Evolutionary conservation across 2,888 invertebrate species (phyloP), one percentile per base, ranked within the genome.

Genomic region (Actias luna): DNA sequence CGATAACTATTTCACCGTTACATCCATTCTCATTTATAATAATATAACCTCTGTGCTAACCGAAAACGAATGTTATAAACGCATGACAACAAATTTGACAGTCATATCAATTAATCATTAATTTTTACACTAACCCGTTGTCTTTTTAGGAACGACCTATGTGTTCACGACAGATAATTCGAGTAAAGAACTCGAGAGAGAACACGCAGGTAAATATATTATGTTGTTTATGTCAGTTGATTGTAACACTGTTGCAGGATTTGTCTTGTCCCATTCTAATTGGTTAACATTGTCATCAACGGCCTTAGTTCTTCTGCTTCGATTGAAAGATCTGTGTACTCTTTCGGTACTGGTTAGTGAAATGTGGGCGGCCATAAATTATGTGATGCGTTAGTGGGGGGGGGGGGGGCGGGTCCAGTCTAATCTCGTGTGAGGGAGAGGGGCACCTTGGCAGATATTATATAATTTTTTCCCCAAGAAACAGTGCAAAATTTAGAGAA

Each of bases 91-190:
- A 12, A 25, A 50, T 12, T 25, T 50, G 16, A 25, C 16, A 25
- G 10, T 22, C 22, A 50, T 50, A 12, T 25, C 46, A 50, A 16
- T 16, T 39, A 16, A 39, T 50, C 25, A 33, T 25, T 14, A 12
- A 52, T 22, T 18, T 50, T 52, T n/a, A 61, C 18, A 63, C 63
- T 31, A 36, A 29, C 29, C 36, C 27, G n/a, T n/a, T 57, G 58
- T 65, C 59, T 60, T 77, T 79, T 58, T 67, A 84, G 85, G 85
- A 61, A 84, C 84, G 18, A 85, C 84, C 16, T 85, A 85, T 68
- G 78, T 81, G 65, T 86, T 85, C 67, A 63, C 74, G 59, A 69
- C 79, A 61, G 86, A 86, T 67, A 76, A 72, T 64, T 66, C 68
- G 60, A 75, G 75, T 68, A 81, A 82, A 71, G 88, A 88, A 8